Conservation (phyloP, 2,113 vertebrate species). For the Tragulus kanchil region DNA sequence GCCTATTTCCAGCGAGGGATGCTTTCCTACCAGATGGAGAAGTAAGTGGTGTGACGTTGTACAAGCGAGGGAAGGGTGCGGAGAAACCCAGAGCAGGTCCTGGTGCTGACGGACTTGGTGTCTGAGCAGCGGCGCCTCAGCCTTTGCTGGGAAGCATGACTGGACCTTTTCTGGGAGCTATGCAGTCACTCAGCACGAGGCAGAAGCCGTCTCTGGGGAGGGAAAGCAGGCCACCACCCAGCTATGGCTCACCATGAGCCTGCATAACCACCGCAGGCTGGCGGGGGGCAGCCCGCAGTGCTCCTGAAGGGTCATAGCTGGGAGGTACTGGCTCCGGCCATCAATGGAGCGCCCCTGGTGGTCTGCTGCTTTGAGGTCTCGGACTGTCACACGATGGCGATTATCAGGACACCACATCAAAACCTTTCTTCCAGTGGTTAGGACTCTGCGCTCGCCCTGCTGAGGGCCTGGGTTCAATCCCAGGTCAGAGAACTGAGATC, state of each 20-base stretch:
- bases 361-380: rapidly evolving
- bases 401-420: background rate
- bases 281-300: rapidly evolving
- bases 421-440: background rate
- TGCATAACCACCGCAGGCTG: rapidly evolving
- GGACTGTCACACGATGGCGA: background rate
- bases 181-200: background rate
- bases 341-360: rapidly evolving
- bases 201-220: background rate
- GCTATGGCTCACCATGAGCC: background rate
- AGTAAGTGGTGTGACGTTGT: slow-evolving; percentile 86
- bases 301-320: background rate
- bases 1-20: slow-evolving; percentile 97
- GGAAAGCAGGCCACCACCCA: background rate
- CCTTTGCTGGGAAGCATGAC: background rate
- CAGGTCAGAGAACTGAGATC: background rate
- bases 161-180: background rate
- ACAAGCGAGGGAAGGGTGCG: background rate
- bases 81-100: background rate
- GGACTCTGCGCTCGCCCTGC: background rate
- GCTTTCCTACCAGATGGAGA: slow-evolving; percentile 91
- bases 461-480: background rate
- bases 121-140: background rate
- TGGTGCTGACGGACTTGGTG: background rate
- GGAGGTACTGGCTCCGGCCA: rapidly evolving